Conservation (phyloP, 2,888 invertebrate species). For the Cantharis flavilabris region DNA sequence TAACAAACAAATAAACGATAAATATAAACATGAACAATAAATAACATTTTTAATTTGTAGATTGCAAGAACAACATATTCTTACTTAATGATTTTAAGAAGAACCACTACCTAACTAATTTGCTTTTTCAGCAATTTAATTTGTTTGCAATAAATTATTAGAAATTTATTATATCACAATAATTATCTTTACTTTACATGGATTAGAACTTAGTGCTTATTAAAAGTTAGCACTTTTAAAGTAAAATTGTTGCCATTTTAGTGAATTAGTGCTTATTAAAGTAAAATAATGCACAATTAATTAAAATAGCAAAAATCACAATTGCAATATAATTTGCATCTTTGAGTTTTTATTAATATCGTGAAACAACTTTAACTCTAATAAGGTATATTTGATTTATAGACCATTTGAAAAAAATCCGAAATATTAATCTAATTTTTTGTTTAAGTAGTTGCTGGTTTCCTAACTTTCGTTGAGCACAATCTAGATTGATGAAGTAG, state of each 20-base stretch:
- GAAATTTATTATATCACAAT: not conserved
- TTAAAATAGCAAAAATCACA: too few species aligned
- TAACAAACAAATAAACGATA: conserved; percentile 1
- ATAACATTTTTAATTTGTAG: conserved; percentile 5
- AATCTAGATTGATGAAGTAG: too few species aligned
- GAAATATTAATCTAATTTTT: too few species aligned
- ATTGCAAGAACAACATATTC: conserved; percentile 23
- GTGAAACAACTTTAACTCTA: too few species aligned
- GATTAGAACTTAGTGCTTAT: not conserved
- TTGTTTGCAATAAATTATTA: not conserved
- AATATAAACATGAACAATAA: not conserved
- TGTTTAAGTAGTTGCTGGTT: too few species aligned
- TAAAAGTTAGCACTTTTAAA: not conserved
- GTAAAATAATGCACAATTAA: too few species aligned
- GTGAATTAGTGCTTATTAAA: too few species aligned
- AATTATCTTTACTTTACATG: not conserved
- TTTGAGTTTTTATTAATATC: too few species aligned
- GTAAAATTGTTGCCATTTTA: not conserved
- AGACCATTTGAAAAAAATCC: too few species aligned
- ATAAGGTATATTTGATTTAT: too few species aligned
- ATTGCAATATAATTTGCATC: too few species aligned
- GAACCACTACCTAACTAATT: conserved; percentile 1
- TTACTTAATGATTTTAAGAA: conserved; percentile 21
- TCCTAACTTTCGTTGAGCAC: too few species aligned
- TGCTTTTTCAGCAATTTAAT: not conserved